Percentiles rank a stretch among this genome's conserved stretches.
phyloP scores from a whole-genome alignment of 2,113 vertebrate genomes.

The Setophaga coronata region DNA sequence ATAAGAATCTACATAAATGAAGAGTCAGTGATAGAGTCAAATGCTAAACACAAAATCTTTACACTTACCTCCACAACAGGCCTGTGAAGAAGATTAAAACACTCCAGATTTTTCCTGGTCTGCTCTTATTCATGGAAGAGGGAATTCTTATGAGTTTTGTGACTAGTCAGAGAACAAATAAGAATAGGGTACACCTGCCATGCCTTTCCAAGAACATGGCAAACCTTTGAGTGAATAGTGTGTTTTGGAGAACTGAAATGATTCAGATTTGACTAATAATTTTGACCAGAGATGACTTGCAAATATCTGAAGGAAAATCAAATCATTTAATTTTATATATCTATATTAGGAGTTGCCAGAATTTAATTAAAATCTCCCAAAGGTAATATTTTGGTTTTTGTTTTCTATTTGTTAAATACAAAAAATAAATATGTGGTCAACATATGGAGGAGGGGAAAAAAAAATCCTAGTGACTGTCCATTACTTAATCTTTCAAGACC shows the following conservation, averaged over 20 bases:
- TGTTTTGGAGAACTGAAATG: neutral
- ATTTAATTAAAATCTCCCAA: neutral
- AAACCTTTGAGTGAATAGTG: neutral
- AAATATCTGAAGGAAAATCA: neutral
- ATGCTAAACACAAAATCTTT: neutral
- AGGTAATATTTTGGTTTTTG: neutral
- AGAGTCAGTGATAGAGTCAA: neutral
- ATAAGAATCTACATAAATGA: neutral
- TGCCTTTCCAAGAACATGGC: neutral
- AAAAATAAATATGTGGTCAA: neutral
- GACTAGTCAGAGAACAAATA: neutral
- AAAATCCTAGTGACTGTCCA: neutral
- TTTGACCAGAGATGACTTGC: neutral
- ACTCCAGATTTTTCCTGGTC: neutral
- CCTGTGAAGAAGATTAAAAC: neutral
- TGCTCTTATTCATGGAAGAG: neutral
- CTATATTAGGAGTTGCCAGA: neutral
- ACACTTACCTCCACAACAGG: neutral
- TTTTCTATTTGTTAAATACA: neutral
- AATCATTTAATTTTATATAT: neutral
- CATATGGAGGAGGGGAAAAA: neutral
- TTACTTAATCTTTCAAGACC: neutral
- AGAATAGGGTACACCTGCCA: neutral
- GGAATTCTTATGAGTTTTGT: neutral
- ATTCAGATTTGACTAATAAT: neutral